A percentile compares a stretch with the other conserved stretches of the same genome.
Evolutionary conservation across 2,888 invertebrate genomes (phyloP).

Genomic region (Heliconius sara): DNA sequence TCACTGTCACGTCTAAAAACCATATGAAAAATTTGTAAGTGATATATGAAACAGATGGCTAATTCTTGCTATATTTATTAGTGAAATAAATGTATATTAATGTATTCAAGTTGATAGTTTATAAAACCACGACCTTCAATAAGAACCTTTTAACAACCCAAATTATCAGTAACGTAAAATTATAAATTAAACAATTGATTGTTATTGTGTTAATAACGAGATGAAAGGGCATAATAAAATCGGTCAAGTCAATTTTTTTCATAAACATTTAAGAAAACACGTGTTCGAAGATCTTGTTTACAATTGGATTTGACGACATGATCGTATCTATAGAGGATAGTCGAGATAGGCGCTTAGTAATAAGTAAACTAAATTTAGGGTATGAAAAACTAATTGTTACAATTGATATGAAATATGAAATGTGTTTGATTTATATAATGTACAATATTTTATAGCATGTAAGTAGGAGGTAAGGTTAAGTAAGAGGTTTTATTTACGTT

Average conservation of each 20-base stretch:
- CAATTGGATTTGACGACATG: background rate
- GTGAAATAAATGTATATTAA: background rate
- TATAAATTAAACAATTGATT: conserved; percentile 13
- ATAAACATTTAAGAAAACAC: conserved; percentile 6
- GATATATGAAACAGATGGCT: background rate
- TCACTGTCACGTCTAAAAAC: background rate
- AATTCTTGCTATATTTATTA: no score
- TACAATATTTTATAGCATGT: no score
- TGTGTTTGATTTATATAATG: no score
- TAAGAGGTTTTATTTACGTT: no score
- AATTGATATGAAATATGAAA: no score
- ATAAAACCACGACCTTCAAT: background rate
- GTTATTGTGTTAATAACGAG: background rate
- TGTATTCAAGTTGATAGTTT: background rate
- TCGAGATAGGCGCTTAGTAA: background rate
- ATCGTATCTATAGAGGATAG: background rate
- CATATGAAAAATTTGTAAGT: background rate
- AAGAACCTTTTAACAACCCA: background rate
- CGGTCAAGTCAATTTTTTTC: background rate
- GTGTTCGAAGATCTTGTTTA: conserved; percentile 3
- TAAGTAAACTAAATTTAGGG: background rate
- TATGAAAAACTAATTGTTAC: no score
- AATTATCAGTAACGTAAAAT: conserved; percentile 7
- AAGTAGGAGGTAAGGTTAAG: no score
- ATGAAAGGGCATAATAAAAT: conserved; percentile 16